These are phyloP conservation scores for Artibeus jamaicensis DNA, from an alignment of 2,797 vertebrate genomes.

Conservation along the genomic window DNA sequence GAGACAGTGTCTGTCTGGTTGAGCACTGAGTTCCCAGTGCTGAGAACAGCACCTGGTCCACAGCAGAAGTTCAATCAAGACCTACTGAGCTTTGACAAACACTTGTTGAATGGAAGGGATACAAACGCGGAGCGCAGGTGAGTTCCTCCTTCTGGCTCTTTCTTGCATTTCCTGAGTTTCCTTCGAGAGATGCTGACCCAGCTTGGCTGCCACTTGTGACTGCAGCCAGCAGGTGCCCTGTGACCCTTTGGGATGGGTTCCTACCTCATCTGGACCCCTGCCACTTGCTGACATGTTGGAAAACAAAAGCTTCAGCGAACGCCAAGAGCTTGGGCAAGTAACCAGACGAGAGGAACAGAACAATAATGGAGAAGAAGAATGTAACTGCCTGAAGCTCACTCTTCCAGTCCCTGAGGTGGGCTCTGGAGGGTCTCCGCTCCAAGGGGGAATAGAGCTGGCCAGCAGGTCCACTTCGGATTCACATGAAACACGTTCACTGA, in stretches of 20 bases:
- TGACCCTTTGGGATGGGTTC: background rate
- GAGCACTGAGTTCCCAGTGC: background rate
- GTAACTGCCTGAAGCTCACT: background rate
- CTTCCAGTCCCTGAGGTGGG: background rate
- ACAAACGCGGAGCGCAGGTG: background rate
- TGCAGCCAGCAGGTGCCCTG: background rate
- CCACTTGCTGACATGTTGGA: conserved; percentile 29
- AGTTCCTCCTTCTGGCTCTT: background rate
- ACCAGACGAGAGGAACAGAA: background rate
- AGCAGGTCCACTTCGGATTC: background rate
- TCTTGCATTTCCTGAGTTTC: conserved; percentile 10
- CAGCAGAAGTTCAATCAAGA: background rate
- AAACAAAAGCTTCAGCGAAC: conserved; percentile 54
- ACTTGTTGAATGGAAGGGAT: background rate
- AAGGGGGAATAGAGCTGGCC: background rate
- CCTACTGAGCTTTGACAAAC: background rate
- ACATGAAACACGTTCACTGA: background rate
- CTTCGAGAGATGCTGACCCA: conserved; percentile 2
- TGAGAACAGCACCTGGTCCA: background rate
- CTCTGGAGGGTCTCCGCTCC: background rate
- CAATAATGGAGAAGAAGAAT: background rate
- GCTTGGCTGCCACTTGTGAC: background rate
- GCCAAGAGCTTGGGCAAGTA: conserved; percentile 36
- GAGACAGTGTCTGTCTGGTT: background rate
- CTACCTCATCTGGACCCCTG: background rate